Evolutionary conservation across 2,888 invertebrate species (phyloP).

Genomic region (Sarcophaga caerulescens): DNA sequence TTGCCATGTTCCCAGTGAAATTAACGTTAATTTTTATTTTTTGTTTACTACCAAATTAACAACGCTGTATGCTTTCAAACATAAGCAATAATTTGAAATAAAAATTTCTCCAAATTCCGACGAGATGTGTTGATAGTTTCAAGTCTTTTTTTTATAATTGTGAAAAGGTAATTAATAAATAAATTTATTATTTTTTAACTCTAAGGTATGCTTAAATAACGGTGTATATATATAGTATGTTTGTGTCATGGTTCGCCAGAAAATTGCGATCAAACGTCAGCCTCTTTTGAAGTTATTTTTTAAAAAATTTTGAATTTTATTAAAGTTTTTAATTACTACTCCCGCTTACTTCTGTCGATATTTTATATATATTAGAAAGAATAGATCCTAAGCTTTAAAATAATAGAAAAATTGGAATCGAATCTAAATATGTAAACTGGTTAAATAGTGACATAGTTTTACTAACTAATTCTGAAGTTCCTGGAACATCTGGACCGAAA

Average conservation of each 20-base stretch:
- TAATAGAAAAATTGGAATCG: no score
- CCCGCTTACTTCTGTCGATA: background rate
- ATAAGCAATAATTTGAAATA: background rate
- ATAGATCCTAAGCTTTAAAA: no score
- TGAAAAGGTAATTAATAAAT: background rate
- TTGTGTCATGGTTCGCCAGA: background rate
- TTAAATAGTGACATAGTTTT: no score
- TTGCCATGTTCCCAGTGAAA: background rate
- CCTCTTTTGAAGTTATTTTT: background rate
- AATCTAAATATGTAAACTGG: no score
- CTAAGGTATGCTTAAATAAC: background rate
- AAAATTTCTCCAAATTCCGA: background rate
- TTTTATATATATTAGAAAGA: background rate
- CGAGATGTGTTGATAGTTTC: background rate
- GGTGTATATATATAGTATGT: background rate
- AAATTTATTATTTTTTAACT: slow-evolving; percentile 6
- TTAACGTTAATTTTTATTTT: no score
- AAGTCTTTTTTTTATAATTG: background rate
- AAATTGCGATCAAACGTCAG: no score
- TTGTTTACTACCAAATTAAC: background rate
- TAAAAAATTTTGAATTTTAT: slow-evolving; percentile 4
- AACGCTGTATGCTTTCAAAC: slow-evolving; percentile 2
- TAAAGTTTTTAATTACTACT: slow-evolving; percentile 5
- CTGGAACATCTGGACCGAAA: no score
- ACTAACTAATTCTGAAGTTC: no score